Base-by-base conservation (phyloP, 2,888 invertebrate species). In the Drepana falcataria region DNA sequence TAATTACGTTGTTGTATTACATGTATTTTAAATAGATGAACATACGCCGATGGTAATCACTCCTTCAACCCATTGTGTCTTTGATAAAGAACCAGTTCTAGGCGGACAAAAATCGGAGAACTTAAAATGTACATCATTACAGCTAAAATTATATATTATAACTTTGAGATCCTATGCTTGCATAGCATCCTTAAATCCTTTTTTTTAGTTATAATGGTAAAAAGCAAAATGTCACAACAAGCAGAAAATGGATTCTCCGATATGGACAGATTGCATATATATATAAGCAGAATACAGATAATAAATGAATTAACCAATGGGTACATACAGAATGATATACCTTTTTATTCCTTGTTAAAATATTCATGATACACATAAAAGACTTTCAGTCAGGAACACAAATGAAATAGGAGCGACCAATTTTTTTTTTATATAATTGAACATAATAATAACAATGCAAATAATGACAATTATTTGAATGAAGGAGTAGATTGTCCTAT, bases 191-290 rank as follows among this genome's bases (percentile, higher is more conserved):
- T 71, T 71, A 67, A 56, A 72, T 66, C 64, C 66, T 59, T 64
- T 65, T 77, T 77, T 76, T 73, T 59, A 61, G 57, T 60, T 59
- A 64, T 69, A 70, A 69, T 66, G 76, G 76, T 73, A 75, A 79
- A 78, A 76, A 75, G 69, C 71, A 86, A 87, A 88, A 86, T 89
- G 90, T 91, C 90, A 91, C 90, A 91, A 91, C 90, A 91, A 91
- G 84, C 82, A 88, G 89, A 89, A 89, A 90, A 90, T 90, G 89
- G 89, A 88, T 82, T 81, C 44, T 44, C 88, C 84, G 55, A 63
- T 35, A 49, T 35, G 64, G 65, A 67, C 66, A 61, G 62, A 56
- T 59, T 54, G 51, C 41, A 68, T 60, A 66, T 62, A 68, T 62
- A 57, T 34, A 21, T 7, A 2, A 34, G 3, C 4, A 21, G 9